These are phyloP conservation scores for Nebria ingens DNA, from an alignment of 1,140 invertebrate genomes.

Conservation along the genomic window DNA sequence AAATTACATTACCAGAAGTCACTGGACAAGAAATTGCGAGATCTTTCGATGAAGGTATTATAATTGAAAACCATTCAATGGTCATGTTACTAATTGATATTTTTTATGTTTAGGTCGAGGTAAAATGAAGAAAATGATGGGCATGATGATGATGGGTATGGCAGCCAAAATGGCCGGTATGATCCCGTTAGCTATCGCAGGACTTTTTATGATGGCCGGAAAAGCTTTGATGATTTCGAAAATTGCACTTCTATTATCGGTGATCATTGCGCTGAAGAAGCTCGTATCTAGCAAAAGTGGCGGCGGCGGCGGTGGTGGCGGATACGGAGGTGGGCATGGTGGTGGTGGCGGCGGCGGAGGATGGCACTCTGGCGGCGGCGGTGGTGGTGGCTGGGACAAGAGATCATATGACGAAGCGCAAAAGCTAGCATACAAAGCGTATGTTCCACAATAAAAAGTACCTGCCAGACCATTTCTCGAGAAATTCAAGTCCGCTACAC, in stretches of 20 bases:
- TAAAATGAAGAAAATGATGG: constrained; percentile 75
- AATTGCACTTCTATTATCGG: constrained; percentile 61
- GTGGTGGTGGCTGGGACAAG: constrained; percentile 37
- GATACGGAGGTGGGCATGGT: constrained; percentile 46
- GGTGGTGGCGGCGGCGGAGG: constrained; percentile 36
- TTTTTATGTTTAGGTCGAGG: constrained; percentile 40
- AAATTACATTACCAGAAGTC: constrained; percentile 61
- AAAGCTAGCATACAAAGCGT: constrained; percentile 55
- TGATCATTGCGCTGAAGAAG: constrained; percentile 71
- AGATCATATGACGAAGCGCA: constrained; percentile 42
- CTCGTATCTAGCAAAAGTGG: constrained; percentile 53
- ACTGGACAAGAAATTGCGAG: constrained; percentile 52
- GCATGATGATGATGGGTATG: constrained; percentile 70
- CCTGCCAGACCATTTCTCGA: neutral
- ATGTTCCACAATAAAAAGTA: constrained; percentile 26
- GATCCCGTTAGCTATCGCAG: constrained; percentile 60
- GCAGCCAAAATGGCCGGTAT: constrained; percentile 64
- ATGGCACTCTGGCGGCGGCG: constrained; percentile 28
- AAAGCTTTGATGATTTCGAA: constrained; percentile 69
- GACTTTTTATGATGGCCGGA: constrained; percentile 60
- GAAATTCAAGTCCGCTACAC: constrained; percentile 11
- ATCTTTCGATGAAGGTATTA: constrained; percentile 60
- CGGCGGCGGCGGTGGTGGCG: constrained; percentile 41
- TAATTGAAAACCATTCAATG: neutral
- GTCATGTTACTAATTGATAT: neutral